phyloP scores from a whole-genome alignment of 2,888 invertebrate species.

The Leucoptera coffeella region DNA sequence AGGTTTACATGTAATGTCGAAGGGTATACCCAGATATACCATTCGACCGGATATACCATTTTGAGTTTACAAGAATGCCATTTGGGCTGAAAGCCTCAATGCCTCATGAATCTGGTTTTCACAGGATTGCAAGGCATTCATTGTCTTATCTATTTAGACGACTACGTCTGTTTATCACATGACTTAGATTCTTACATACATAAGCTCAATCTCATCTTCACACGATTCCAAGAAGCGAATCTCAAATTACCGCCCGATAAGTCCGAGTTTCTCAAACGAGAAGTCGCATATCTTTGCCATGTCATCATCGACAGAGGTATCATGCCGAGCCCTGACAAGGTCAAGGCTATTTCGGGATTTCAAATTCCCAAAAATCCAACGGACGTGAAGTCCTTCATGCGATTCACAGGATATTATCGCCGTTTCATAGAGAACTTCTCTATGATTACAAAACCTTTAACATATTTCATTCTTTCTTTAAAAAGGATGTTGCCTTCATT shows the following conservation, averaged over 20 bases:
- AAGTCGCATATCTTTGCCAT: not conserved
- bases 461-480: too few species aligned
- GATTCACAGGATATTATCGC: slow-evolving; percentile 12
- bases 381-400: slow-evolving; percentile 14
- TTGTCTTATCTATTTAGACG: too few species aligned
- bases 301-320: slow-evolving; percentile 1
- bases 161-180: not conserved
- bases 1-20: not conserved
- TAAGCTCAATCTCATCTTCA: too few species aligned
- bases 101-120: too few species aligned
- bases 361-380: slow-evolving; percentile 12
- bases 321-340: too few species aligned
- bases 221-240: too few species aligned
- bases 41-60: too few species aligned
- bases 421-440: slow-evolving; percentile 10
- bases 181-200: not conserved
- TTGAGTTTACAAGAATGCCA: too few species aligned
- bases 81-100: too few species aligned
- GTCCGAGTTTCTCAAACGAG: too few species aligned
- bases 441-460: slow-evolving; percentile 9
- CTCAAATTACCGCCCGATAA: too few species aligned
- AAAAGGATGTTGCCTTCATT: slow-evolving; percentile 2
- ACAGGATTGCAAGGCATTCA: not conserved
- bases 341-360: too few species aligned
- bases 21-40: slow-evolving; percentile 1